These are phyloP conservation scores for Dicyrtomina minuta DNA, from an alignment of 2,888 invertebrate genomes.

Conservation along the genomic window DNA sequence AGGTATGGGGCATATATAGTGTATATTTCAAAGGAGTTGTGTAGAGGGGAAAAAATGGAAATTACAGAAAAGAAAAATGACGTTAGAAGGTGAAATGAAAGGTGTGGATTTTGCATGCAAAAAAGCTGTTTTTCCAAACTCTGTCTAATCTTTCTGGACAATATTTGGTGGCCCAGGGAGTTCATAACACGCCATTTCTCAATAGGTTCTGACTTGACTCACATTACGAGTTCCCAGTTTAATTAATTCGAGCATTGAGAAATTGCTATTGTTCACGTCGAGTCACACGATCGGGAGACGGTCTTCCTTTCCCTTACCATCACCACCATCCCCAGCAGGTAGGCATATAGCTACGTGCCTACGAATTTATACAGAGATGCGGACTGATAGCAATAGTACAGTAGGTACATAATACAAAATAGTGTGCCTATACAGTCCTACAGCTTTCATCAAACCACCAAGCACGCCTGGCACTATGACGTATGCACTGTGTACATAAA, in stretches of 20 bases:
- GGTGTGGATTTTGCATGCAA: slow-evolving; percentile 33
- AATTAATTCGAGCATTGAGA: slow-evolving; percentile 51
- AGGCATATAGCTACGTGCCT: not conserved
- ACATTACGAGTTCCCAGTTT: slow-evolving; percentile 45
- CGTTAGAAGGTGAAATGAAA: slow-evolving; percentile 21
- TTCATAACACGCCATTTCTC: slow-evolving; percentile 36
- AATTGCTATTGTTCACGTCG: slow-evolving; percentile 36
- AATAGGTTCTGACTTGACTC: slow-evolving; percentile 24
- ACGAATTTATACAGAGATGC: not conserved
- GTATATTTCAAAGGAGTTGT: too few relatives aligned
- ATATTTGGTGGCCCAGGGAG: slow-evolving; percentile 15
- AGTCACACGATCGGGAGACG: not conserved
- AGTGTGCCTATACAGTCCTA: too few relatives aligned
- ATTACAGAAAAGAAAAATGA: slow-evolving; percentile 1
- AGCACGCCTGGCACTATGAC: too few relatives aligned
- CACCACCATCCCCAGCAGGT: not conserved
- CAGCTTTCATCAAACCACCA: too few relatives aligned
- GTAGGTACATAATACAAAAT: too few relatives aligned
- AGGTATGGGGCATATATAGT: too few relatives aligned
- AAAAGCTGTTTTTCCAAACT: slow-evolving; percentile 34
- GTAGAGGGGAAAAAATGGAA: not conserved
- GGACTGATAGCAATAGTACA: too few relatives aligned
- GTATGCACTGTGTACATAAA: too few relatives aligned
- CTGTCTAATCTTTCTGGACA: slow-evolving; percentile 25
- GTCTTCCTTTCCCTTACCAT: not conserved